These are phyloP conservation scores for Amaurobius ferox DNA, from an alignment of 2,888 invertebrate species.

Conservation along the genomic window DNA sequence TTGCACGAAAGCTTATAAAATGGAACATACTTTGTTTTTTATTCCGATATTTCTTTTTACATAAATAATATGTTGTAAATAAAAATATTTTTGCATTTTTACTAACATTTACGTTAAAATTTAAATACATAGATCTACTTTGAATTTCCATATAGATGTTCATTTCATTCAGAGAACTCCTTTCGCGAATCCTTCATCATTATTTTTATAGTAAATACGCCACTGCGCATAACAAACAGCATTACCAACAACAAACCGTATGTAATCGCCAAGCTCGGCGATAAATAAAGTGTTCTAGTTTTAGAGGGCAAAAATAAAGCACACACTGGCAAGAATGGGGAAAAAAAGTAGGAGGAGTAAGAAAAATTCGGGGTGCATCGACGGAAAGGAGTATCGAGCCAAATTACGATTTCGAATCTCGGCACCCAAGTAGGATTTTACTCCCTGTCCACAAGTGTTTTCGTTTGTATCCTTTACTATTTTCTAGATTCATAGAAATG, in stretches of 20 bases:
- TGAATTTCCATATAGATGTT: too few species aligned
- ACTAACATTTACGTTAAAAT: too few species aligned
- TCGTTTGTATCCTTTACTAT: neutral
- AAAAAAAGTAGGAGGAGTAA: slow-evolving; percentile 38
- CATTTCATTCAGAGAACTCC: too few species aligned
- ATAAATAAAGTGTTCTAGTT: neutral
- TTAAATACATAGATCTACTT: too few species aligned
- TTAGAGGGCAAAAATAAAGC: slow-evolving; percentile 18
- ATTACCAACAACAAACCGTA: neutral
- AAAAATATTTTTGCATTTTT: too few species aligned
- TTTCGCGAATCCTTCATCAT: too few species aligned
- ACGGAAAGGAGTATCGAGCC: slow-evolving; percentile 15
- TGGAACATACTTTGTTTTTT: too few species aligned
- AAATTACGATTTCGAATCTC: neutral
- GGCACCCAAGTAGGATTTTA: slow-evolving; percentile 1
- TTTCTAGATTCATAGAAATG: slow-evolving; percentile 50
- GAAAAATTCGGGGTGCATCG: slow-evolving; percentile 34
- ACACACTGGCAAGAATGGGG: slow-evolving; percentile 14
- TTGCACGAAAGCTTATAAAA: too few species aligned
- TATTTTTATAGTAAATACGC: too few species aligned
- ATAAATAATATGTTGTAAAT: too few species aligned
- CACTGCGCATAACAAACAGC: too few species aligned
- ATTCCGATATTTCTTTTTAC: too few species aligned
- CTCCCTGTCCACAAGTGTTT: neutral
- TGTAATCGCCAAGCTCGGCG: neutral